These are phyloP conservation scores for Indicator maculatus DNA, from an alignment of 2,113 vertebrate genomes.

Conservation along the genomic window DNA sequence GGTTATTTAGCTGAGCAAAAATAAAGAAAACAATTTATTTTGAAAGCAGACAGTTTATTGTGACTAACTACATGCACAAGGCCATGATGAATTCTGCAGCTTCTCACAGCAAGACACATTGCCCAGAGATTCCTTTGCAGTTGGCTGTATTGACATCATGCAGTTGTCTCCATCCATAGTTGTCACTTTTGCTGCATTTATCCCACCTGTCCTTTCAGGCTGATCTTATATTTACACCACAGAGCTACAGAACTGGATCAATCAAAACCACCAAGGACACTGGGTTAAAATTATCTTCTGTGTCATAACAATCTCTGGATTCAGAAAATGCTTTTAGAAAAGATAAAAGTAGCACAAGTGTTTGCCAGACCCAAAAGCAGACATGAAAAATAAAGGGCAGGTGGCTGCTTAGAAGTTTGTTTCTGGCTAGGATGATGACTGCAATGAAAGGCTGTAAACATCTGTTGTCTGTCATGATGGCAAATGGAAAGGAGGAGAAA, in stretches of 20 bases:
- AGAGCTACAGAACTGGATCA: neutral
- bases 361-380: neutral
- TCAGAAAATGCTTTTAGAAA: neutral
- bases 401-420: neutral
- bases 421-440: neutral
- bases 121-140: neutral
- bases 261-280: neutral
- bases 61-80: neutral
- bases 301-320: neutral
- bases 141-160: conserved; percentile 2
- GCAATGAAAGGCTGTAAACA: neutral
- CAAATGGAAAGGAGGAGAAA: neutral
- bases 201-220: neutral
- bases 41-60: neutral
- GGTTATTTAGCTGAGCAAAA: neutral
- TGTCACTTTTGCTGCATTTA: conserved; percentile 6
- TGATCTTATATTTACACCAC: neutral
- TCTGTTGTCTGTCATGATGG: neutral
- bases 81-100: neutral
- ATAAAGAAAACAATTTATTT: neutral
- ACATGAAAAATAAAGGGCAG: neutral
- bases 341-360: neutral
- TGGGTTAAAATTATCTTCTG: neutral
- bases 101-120: neutral
- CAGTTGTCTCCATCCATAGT: neutral